Percentiles rank a stretch among this genome's conserved stretches.
These are phyloP conservation scores for Rhodeus uyekii DNA, from an alignment of 2,797 vertebrate species.

Conservation along the genomic window DNA sequence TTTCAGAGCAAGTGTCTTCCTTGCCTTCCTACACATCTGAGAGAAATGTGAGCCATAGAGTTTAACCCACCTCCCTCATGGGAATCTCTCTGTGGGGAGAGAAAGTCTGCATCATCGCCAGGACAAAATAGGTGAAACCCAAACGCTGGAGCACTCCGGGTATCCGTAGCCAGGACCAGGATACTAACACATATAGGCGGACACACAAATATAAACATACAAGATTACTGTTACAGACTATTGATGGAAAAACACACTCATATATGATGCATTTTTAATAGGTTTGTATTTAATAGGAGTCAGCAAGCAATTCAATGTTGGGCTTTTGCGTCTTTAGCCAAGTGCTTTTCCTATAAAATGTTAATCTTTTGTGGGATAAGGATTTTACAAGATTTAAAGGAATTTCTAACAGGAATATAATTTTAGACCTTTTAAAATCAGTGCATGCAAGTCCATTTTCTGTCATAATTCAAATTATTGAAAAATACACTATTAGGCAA, in stretches of 20 bases:
- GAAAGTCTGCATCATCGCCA: slow-evolving; percentile 80
- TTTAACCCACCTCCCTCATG: slow-evolving; percentile 64
- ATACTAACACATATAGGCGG: slow-evolving; percentile 70
- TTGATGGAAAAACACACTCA: not conserved
- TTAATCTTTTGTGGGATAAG: not conserved
- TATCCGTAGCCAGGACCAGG: slow-evolving; percentile 82
- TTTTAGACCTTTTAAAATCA: not conserved
- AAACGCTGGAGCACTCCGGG: slow-evolving; percentile 83
- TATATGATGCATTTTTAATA: not conserved
- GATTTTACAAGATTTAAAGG: not conserved
- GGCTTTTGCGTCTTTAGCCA: not conserved
- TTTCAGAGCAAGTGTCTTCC: slow-evolving; percentile 31
- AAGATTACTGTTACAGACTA: slow-evolving; percentile 6
- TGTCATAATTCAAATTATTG: not conserved
- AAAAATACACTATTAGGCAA: not conserved
- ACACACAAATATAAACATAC: slow-evolving; percentile 45
- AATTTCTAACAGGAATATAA: not conserved
- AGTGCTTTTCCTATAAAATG: not conserved
- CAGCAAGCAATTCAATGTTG: not conserved
- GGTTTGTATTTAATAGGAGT: not conserved
- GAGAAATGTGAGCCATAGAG: slow-evolving; percentile 9
- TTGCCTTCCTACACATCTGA: too few species aligned
- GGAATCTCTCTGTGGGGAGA: slow-evolving; percentile 70
- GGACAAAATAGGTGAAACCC: slow-evolving; percentile 81
- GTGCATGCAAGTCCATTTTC: not conserved